Evolutionary conservation across 2,113 vertebrate species (phyloP), one percentile per base, ranked within the genome.

Genomic region (Glaucidium brasilianum): DNA sequence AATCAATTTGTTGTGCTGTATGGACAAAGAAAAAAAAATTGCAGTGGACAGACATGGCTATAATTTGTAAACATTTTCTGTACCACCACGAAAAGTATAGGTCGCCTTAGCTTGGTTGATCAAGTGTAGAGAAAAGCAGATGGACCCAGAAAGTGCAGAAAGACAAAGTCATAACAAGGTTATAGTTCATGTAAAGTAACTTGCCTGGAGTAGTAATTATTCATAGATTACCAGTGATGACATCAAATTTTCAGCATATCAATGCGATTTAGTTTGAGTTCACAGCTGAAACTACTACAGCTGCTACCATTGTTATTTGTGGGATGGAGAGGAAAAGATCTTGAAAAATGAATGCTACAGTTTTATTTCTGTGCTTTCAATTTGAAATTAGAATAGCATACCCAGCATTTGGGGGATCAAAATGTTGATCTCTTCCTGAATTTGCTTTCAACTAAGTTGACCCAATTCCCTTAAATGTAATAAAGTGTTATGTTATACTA

Each of bases 161-260:
- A 96, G 73, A 64, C 89, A 97, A 98, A 98, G 97, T 98, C 86
- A 86, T 66, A 52, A 77, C 80, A 97, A 97, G 92, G 92, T 90
- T 97, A 92, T 77, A 92, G 97, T 77, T 71, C 64, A 89, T 68
- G 47, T 88, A 78, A 35, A 75, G 37, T 62, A 78, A 30, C 75
- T 92, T 80, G 80, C 66, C 56, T 89, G 81, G 21, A 50, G 27
- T 62, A 68, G 37, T 76, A 85, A 85, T 86, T 94, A 89, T 79
- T 94, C n/a, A 85, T 49, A 47, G 55, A 47, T 72, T 90, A 88
- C 41, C 75, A 92, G 18, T 68, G 85, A 67, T 77, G 63, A 84
- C 91, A 94, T 84, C n/a, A 77, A 81, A 85, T 88, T 92, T 92
- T 66, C 82, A 94, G 43, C 78, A 62, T 45, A 52, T 81, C 58